Base-by-base conservation (phyloP, 1,140 invertebrate genomes). In the Lepidurus apus region DNA sequence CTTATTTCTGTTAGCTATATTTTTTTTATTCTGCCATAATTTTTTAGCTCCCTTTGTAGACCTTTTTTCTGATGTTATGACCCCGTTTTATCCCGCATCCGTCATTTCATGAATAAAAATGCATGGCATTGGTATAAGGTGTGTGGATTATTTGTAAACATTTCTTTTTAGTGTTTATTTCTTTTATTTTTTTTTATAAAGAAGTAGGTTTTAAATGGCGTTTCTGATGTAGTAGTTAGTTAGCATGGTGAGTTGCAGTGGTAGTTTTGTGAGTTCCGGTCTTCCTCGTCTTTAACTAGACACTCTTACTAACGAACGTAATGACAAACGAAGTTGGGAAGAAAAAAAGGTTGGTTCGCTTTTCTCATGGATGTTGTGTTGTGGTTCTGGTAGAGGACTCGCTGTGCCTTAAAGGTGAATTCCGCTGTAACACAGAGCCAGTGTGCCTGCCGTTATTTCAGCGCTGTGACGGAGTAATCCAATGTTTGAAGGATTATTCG, bases 391-490 rank as follows among this genome's bases (percentile, higher is more conserved):
- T 75, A 44, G 34, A 42, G 34, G 74, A 44, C 26, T 45, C 65
- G 43, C 8, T 11, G 26, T 79, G 78, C 78, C 42, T 74, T 24
- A 8, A 43, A 34, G 44, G 24, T 1, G 21, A 74, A 83, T 92
- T 89, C 86, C 85, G 85, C 84, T 93, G 92, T 87, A 81, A 83
- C 81, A 87, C 87, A 82, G 85, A 84, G 88, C 84, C 91, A n/a
- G 17, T 13, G 89, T 86, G 86, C 86, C 88, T 92, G 84, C 87
- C 90, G 81, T 83, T 86, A 84, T 85, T 84, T 80, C 87, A 87
- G 83, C 84, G 89, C 81, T 94, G 93, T 86, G 91, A 94, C 82
- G 87, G 88, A 79, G 86, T 87, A 83, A 84, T 86, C 81, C 90
- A 93, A 84, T 94, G 92, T 86, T 17, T 65, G 17, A 84, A 83